These are phyloP conservation scores for Sturnira hondurensis DNA, from an alignment of 2,113 vertebrate species.

Conservation along the genomic window DNA sequence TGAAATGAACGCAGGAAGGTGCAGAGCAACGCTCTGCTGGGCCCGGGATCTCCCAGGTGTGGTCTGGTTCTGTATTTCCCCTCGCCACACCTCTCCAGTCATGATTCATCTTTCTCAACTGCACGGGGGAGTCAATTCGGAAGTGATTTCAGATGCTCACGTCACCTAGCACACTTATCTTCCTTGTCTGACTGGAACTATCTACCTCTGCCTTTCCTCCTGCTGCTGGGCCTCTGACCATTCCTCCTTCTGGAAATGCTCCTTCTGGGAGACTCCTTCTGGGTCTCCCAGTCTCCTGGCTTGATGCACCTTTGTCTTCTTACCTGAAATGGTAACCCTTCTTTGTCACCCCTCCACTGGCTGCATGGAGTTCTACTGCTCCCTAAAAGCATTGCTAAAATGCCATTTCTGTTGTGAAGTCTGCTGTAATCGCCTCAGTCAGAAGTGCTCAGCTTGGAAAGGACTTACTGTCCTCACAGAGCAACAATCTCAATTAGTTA, in stretches of 20 bases:
- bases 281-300: background rate
- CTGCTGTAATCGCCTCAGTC: background rate
- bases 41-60: background rate
- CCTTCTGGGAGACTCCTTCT: too few species aligned
- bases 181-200: background rate
- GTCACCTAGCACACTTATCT: background rate
- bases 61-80: background rate
- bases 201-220: background rate
- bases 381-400: background rate
- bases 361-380: background rate
- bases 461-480: background rate
- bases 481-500: background rate
- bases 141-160: background rate
- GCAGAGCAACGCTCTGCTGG: background rate
- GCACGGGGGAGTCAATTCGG: accelerated
- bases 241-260: background rate
- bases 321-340: background rate
- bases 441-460: background rate
- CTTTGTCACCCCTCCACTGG: too few species aligned
- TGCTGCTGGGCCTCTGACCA: accelerated
- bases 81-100: background rate
- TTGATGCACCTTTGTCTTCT: background rate
- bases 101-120: background rate
- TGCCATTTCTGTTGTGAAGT: background rate
- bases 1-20: background rate